Evolutionary conservation across 23 tunicate genomes (phyloP).

Genomic region (Halocynthia aurantium): DNA sequence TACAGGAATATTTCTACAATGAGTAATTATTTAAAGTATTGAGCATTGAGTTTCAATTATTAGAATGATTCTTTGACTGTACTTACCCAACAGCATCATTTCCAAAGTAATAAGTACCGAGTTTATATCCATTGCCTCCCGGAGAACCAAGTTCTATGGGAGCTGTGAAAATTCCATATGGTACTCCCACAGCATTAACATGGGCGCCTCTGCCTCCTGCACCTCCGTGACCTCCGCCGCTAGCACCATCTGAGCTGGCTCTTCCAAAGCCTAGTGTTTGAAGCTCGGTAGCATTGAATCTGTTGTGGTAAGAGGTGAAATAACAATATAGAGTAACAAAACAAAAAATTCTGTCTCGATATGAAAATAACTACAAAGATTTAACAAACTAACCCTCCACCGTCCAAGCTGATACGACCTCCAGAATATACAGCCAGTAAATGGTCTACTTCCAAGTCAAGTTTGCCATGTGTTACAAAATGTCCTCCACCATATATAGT

Average conservation of each 20-base stretch:
- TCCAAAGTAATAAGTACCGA: slow-evolving; percentile 25
- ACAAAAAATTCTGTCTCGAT: too few relatives aligned
- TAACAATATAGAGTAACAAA: too few relatives aligned
- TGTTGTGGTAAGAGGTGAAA: background rate
- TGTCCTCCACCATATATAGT: slow-evolving; percentile 27
- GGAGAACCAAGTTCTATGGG: slow-evolving; percentile 19
- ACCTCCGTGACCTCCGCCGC: slow-evolving; percentile 30
- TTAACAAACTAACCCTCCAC: slow-evolving; percentile 14
- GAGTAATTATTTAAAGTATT: too few relatives aligned
- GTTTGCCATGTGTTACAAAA: slow-evolving; percentile 14
- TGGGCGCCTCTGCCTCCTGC: slow-evolving; percentile 15
- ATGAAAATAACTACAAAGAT: background rate
- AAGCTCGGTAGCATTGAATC: slow-evolving; percentile 15
- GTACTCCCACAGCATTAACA: slow-evolving; percentile 4
- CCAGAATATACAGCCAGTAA: slow-evolving; percentile 14
- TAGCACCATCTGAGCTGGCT: slow-evolving; percentile 11
- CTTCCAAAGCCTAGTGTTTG: background rate
- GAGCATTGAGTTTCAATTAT: background rate
- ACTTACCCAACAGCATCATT: slow-evolving; percentile 11
- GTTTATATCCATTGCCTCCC: slow-evolving; percentile 22
- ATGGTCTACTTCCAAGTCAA: slow-evolving; percentile 3
- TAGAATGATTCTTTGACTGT: background rate
- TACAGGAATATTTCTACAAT: slow-evolving; percentile 10
- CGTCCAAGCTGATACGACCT: slow-evolving; percentile 5
- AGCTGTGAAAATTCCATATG: slow-evolving; percentile 1